Percentiles rank a stretch among this genome's conserved stretches.
Conservation (phyloP, 2,888 invertebrate species). For the Choristoneura rosaceana region DNA sequence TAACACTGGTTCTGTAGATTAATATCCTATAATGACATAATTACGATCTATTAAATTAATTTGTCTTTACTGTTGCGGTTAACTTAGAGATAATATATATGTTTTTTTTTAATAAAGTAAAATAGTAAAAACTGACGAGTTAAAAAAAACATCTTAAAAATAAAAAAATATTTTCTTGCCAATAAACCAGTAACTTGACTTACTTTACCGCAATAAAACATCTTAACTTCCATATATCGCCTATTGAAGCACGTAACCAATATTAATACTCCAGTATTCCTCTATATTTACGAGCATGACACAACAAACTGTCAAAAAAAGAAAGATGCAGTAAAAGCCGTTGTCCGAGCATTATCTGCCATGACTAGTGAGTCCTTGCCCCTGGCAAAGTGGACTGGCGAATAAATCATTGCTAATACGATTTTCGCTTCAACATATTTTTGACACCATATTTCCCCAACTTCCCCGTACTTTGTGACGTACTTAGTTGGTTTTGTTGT, state of each 20-base stretch:
- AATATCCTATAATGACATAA: too few relatives aligned
- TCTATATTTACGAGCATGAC: slow-evolving; percentile 40
- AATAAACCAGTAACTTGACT: background rate
- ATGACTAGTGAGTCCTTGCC: slow-evolving; percentile 74
- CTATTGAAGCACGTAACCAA: slow-evolving; percentile 1
- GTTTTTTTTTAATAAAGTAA: too few relatives aligned
- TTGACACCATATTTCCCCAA: slow-evolving; percentile 51
- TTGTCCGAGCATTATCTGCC: slow-evolving; percentile 75
- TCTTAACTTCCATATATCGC: background rate
- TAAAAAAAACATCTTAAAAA: too few relatives aligned
- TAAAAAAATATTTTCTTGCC: background rate
- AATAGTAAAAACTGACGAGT: too few relatives aligned
- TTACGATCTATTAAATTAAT: too few relatives aligned
- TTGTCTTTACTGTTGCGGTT: too few relatives aligned
- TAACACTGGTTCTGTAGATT: too few relatives aligned
- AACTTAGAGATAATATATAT: too few relatives aligned
- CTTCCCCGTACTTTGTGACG: slow-evolving; percentile 32
- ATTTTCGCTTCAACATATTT: slow-evolving; percentile 76
- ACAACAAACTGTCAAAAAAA: slow-evolving; percentile 40
- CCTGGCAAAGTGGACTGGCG: slow-evolving; percentile 64
- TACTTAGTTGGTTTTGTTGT: background rate
- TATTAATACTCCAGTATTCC: slow-evolving; percentile 23
- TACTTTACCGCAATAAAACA: background rate
- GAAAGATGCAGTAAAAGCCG: slow-evolving; percentile 52
- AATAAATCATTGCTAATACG: slow-evolving; percentile 82